phyloP scores from a whole-genome alignment of 2,797 vertebrate species.

The Acanthis flammea region DNA sequence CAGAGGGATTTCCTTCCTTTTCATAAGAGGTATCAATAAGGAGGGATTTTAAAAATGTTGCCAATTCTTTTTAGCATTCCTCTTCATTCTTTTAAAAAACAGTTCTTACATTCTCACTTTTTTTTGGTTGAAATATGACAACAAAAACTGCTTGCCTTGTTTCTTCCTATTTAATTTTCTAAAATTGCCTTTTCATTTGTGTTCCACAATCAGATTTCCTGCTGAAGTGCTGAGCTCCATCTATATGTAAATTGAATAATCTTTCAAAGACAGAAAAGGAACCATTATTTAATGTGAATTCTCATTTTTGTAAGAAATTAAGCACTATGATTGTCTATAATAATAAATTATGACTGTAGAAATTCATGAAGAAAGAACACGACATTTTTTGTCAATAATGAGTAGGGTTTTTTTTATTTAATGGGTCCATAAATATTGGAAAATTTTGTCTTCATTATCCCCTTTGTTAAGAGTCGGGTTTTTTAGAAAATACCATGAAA shows the following conservation, averaged over 20 bases:
- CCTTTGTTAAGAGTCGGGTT: accelerated
- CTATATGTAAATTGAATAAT: constrained; percentile 7
- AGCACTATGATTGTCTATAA: background rate
- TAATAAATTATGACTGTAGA: background rate
- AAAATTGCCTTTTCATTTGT: background rate
- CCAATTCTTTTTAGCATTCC: background rate
- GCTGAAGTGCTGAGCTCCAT: background rate
- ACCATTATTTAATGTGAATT: background rate
- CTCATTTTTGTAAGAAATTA: background rate
- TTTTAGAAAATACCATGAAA: background rate
- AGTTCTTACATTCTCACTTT: background rate
- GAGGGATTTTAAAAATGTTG: background rate
- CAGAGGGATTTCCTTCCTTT: background rate
- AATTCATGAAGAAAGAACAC: background rate
- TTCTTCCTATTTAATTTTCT: background rate
- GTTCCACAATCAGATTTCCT: background rate
- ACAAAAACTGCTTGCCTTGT: background rate
- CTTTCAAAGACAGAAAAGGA: constrained; percentile 7
- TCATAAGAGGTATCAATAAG: background rate
- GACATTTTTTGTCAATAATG: background rate
- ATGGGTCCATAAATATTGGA: background rate
- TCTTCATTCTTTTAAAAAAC: background rate
- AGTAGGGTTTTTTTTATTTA: background rate
- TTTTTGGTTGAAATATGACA: background rate
- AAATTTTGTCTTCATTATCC: background rate